Conservation (phyloP, 2,888 invertebrate species). For the Agelastica alni region DNA sequence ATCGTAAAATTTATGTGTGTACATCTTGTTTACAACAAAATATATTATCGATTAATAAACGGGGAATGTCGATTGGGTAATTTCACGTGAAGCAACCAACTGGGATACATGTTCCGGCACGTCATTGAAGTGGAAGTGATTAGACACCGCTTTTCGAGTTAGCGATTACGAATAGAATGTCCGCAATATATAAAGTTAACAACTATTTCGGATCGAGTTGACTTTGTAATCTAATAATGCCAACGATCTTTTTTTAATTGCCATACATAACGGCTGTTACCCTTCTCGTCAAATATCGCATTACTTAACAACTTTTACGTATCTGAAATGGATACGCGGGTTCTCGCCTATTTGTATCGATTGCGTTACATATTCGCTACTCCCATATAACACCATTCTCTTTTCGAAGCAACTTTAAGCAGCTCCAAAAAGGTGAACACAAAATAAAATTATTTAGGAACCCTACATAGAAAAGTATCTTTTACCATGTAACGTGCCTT, state of each 20-base stretch:
- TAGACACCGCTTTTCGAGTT: constrained; percentile 8
- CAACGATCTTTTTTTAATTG: constrained; percentile 18
- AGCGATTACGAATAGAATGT: constrained; percentile 17
- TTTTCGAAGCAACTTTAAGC: too few relatives aligned
- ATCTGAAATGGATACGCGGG: constrained; percentile 4
- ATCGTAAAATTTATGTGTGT: too few relatives aligned
- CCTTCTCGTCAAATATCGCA: constrained; percentile 13
- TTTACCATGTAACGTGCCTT: too few relatives aligned
- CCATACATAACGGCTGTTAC: constrained; percentile 20
- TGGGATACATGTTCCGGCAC: constrained; percentile 25
- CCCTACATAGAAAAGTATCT: too few relatives aligned
- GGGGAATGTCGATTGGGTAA: not conserved
- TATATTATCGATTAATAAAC: too few relatives aligned
- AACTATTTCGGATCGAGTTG: constrained; percentile 18
- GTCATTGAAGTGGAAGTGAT: constrained; percentile 27
- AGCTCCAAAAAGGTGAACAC: too few relatives aligned
- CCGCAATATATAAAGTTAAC: constrained; percentile 1
- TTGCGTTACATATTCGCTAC: too few relatives aligned
- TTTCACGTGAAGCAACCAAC: not conserved
- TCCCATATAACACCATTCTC: too few relatives aligned
- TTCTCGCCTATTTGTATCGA: too few relatives aligned
- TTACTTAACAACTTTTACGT: constrained; percentile 5
- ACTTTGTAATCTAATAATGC: constrained; percentile 24
- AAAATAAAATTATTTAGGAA: too few relatives aligned
- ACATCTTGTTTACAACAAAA: too few relatives aligned